These are phyloP conservation scores for Mycalesis mineus DNA, from an alignment of 2,888 invertebrate genomes.

Conservation along the genomic window DNA sequence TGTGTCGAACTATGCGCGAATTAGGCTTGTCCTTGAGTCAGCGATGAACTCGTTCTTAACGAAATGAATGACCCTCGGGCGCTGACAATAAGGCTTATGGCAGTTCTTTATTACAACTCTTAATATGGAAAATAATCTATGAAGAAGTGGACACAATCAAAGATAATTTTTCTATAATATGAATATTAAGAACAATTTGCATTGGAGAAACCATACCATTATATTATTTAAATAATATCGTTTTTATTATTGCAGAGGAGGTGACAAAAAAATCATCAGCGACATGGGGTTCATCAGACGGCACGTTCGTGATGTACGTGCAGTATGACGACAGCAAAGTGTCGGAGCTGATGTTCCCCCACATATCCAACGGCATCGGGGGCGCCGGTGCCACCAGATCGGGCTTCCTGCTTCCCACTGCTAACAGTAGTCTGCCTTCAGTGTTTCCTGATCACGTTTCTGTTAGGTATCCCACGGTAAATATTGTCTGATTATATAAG, in stretches of 20 bases:
- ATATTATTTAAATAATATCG: background rate
- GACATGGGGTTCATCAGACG: slow-evolving; percentile 91
- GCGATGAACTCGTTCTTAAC: no score
- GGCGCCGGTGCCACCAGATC: slow-evolving; percentile 78
- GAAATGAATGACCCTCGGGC: no score
- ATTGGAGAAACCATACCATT: no score
- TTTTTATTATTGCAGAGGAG: slow-evolving; percentile 82
- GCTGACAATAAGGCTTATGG: no score
- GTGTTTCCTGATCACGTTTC: slow-evolving; percentile 88
- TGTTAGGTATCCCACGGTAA: slow-evolving; percentile 90
- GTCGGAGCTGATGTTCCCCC: slow-evolving; percentile 87
- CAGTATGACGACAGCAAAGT: slow-evolving; percentile 91
- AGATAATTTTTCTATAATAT: no score
- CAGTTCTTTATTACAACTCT: no score
- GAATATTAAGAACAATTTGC: no score
- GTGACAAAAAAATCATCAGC: slow-evolving; percentile 89
- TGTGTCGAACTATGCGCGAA: no score
- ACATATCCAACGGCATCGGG: slow-evolving; percentile 85
- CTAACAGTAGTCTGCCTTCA: slow-evolving; percentile 71
- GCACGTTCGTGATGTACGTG: slow-evolving; percentile 89
- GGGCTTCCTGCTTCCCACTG: slow-evolving; percentile 63
- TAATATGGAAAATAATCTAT: no score
- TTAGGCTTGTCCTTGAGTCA: no score
- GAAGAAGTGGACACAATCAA: no score
- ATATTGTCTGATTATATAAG: no score